Evolutionary conservation across 2,113 vertebrate genomes (phyloP).

Genomic region (Oryzias curvinotus): DNA sequence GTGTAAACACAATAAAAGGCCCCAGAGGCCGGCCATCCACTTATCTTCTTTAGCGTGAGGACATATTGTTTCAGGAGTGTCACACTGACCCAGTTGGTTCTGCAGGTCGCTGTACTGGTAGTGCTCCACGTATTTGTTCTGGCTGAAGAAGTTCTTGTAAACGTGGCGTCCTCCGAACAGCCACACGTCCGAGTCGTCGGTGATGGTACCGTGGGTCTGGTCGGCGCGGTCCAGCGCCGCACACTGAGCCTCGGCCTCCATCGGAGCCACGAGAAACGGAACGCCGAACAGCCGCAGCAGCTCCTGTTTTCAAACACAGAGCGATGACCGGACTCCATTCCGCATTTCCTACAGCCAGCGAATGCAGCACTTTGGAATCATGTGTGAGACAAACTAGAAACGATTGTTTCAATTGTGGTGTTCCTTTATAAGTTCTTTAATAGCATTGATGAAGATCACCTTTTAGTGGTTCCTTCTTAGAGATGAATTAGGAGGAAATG

Average conservation of each 20-base stretch:
- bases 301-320: conserved; percentile 77
- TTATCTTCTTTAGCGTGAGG: too few species aligned
- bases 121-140: conserved; percentile 89
- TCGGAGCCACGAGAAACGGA: conserved; percentile 91
- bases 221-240: conserved; percentile 87
- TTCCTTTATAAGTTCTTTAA: too few species aligned
- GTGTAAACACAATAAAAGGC: too few species aligned
- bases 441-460: too few species aligned
- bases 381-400: too few species aligned
- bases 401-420: too few species aligned
- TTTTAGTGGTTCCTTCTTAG: too few species aligned
- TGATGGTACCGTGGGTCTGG: conserved; percentile 95
- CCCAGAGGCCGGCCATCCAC: too few species aligned
- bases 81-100: conserved; percentile 88
- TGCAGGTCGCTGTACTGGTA: conserved; percentile 91
- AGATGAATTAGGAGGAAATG: too few species aligned
- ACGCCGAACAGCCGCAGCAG: conserved; percentile 91
- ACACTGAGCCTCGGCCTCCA: conserved; percentile 96
- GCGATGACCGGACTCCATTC: background rate
- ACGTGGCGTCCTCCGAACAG: conserved; percentile 94
- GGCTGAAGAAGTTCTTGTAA: conserved; percentile 97
- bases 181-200: conserved; percentile 98
- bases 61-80: too few species aligned
- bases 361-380: too few species aligned
- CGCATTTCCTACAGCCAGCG: background rate